Base-by-base conservation (phyloP, 2,797 vertebrate genomes). In the Macroramphosus scolopax region DNA sequence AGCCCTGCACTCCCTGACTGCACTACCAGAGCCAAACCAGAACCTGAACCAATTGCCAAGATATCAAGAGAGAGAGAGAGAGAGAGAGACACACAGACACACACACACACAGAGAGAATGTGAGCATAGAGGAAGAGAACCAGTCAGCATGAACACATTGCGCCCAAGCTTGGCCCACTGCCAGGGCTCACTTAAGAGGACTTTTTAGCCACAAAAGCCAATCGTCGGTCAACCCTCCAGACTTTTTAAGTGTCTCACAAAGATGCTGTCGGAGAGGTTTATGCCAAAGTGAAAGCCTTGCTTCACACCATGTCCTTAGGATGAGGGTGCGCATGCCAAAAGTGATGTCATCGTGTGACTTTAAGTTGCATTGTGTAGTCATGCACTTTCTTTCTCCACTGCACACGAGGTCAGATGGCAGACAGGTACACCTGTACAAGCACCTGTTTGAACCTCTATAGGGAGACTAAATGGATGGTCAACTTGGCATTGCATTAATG, bases 151-250 rank as follows among this genome's bases (percentile, higher is more conserved):
- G 73, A 74, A 72, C 58, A 65, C 46, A 41, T 39, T 63, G 67
- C 43, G 25, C 55, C 46, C 62, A 48, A 42, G 62, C 34, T 64
- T 88, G 88, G 89, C 82, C 16, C 41, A 42, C 24, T 64, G 87
- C 89, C 89, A 91, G 83, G 36, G 52, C 72, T 78, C 83, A 88
- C 84, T 82, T 81, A 76, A 53, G 68, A 79, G 72, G 71, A 71
- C n/a, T 79, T 74, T 81, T 85, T 68, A 31, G 66, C 79, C 78
- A 71, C 79, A 85, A 83, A 87, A 85, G 86, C 74, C 73, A 80
- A 80, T 69, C 6, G 49, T 70, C 59, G 45, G 64, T 76, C 75
- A 78, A 55, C 57, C 51, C 62, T 69, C 63, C 37, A 46, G 68
- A 77, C 77, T 82, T 60, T 73, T 80, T 12, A 78, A 81, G 71